Evolutionary conservation across 2,888 invertebrate genomes (phyloP), one percentile per base, ranked within the genome.

Genomic region (Rotaria socialis): DNA sequence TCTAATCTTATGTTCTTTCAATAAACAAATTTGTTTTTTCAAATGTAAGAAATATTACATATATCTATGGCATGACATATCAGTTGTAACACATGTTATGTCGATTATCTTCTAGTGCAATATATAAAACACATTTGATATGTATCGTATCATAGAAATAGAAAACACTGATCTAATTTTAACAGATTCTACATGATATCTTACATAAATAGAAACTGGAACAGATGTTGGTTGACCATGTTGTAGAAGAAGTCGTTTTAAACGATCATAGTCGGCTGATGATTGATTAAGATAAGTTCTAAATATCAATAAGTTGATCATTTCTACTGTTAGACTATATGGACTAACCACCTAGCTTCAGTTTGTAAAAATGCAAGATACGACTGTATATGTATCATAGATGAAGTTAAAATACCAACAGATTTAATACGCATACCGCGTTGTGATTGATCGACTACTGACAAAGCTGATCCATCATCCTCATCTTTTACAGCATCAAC

Each of bases 341-440:
- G 22, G 55, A 55, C 10, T 55, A 22, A 19, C 19, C 4, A 67
- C 67, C 35, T 19, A 8, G 67, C 67, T 67, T 67, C 67, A 67
- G 4, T 35, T 67, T 67, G 35, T 35, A 67, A 35, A 35, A 67
- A 19, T 14, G 0, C 6, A 67, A 67, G 16, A 67, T 67, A 67
- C 35, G 67, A 67, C 35, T 67, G 67, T 4, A 67, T 67, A 41
- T 67, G 67, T 35, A 35, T 67, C 19, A 67, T 67, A 16, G 67
- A 67, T 35, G 67, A 67, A 2, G 67, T 67, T 27, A 67, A 35
- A 6, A 67, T 41, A 11, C 67, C 67, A 35, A 67, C 67, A 19
- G 67, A 67, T 41, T 67, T 67, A 35, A 67, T 67, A 19, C 67
- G 19, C 67, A 67, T 67, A 19, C 67, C 67, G 35, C 67, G 67